Percentiles rank a stretch among this genome's conserved stretches.
Evolutionary conservation across 2,797 vertebrate genomes (phyloP).

Genomic region (Macropodus opercularis): DNA sequence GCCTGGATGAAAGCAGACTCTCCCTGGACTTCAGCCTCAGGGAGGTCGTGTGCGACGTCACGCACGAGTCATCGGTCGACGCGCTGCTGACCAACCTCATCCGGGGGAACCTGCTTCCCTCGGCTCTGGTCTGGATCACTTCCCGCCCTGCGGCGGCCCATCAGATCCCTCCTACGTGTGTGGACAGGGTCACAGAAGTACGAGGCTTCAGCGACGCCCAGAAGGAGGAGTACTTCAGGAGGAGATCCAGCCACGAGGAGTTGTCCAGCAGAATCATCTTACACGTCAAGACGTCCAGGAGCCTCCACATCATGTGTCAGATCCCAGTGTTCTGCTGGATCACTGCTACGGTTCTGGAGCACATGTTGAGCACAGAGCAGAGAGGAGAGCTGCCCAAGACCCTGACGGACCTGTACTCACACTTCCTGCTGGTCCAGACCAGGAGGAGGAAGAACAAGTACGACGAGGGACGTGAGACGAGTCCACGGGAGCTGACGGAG

Average conservation of each 20-base stretch:
- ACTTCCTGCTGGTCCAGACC: conserved; percentile 32
- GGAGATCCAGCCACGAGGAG: no score
- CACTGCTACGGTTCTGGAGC: no score
- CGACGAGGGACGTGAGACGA: background rate
- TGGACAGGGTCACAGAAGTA: no score
- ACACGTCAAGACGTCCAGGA: background rate
- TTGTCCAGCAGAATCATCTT: background rate
- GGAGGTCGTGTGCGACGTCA: conserved; percentile 8
- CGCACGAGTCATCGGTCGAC: conserved; percentile 14
- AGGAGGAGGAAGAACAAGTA: conserved; percentile 26
- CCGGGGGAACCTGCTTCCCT: conserved; percentile 17
- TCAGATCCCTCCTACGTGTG: no score
- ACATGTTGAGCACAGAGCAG: conserved; percentile 23
- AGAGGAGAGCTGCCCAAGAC: conserved; percentile 23
- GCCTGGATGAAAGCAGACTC: no score
- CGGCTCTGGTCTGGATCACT: no score
- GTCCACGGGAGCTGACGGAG: background rate
- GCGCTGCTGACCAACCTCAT: conserved; percentile 31
- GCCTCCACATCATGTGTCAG: conserved; percentile 15
- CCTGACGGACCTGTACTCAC: conserved; percentile 23
- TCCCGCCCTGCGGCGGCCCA: no score
- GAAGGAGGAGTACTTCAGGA: no score
- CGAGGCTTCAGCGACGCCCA: no score
- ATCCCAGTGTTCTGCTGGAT: conserved; percentile 28
- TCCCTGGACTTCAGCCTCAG: conserved; percentile 15